Conservation (phyloP, 2,797 vertebrate species). For the Lithobates pipiens region DNA sequence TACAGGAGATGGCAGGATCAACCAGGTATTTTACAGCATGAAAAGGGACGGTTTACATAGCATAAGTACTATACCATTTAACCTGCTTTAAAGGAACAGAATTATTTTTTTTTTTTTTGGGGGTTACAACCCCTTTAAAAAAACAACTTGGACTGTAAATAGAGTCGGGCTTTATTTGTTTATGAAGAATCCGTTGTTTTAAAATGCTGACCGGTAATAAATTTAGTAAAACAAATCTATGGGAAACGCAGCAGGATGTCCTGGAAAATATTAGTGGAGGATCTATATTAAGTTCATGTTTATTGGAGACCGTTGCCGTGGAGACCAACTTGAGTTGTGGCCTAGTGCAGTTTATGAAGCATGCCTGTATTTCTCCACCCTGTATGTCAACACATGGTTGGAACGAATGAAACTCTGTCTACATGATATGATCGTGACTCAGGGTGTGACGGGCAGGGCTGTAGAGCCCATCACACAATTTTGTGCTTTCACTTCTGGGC, state of each 20-base stretch:
- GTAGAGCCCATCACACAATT: neutral
- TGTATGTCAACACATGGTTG: conserved; percentile 16
- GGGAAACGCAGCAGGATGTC: neutral
- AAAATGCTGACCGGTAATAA: neutral
- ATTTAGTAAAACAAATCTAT: neutral
- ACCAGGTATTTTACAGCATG: too few species aligned
- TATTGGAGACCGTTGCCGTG: conserved; percentile 8
- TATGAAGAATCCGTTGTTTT: too few species aligned
- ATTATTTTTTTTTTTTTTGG: too few species aligned
- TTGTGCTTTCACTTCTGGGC: neutral
- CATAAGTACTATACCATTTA: too few species aligned
- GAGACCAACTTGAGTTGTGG: conserved; percentile 7
- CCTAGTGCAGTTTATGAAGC: conserved; percentile 6
- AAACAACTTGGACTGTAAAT: too few species aligned
- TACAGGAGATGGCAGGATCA: too few species aligned
- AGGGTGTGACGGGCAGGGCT: neutral
- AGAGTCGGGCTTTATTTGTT: too few species aligned
- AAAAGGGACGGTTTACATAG: too few species aligned
- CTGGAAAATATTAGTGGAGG: neutral
- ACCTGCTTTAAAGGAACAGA: too few species aligned
- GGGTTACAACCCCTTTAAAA: too few species aligned
- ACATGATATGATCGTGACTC: neutral
- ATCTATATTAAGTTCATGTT: neutral
- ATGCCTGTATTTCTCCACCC: conserved; percentile 10
- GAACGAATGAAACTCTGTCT: neutral